Conservation (phyloP, 2,888 invertebrate species). For the Chalcosyrphus nemorum region DNA sequence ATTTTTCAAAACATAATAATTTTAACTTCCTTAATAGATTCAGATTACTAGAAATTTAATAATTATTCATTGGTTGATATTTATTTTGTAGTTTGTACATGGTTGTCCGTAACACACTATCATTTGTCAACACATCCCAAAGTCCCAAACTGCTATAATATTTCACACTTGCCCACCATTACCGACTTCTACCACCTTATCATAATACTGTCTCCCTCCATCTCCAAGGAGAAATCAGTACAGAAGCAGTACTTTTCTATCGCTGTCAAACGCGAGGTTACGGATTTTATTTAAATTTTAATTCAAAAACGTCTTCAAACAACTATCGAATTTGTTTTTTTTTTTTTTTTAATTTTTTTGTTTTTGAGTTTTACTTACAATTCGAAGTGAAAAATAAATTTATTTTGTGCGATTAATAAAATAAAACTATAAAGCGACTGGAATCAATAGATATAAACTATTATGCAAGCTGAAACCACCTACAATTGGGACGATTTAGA, state of each 20-base stretch:
- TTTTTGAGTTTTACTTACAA: no score
- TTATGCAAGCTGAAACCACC: constrained; percentile 57
- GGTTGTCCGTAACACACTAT: not conserved
- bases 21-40: no score
- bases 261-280: constrained; percentile 29
- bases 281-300: constrained; percentile 54
- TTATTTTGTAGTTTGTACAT: no score
- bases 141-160: constrained; percentile 31
- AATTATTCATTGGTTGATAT: no score
- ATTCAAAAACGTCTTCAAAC: constrained; percentile 55
- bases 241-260: constrained; percentile 4
- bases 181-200: not conserved
- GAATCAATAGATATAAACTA: not conserved
- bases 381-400: not conserved
- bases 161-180: not conserved
- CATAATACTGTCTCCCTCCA: not conserved
- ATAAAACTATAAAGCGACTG: not conserved
- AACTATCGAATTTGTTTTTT: no score
- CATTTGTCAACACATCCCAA: constrained; percentile 6
- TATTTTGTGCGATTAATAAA: not conserved
- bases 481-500: constrained; percentile 79
- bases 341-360: no score
- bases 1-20: no score
- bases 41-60: no score
- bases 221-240: not conserved